Conservation (phyloP, 35 echinoderm and acorn worm genomes). For the Apostichopus californicus region DNA sequence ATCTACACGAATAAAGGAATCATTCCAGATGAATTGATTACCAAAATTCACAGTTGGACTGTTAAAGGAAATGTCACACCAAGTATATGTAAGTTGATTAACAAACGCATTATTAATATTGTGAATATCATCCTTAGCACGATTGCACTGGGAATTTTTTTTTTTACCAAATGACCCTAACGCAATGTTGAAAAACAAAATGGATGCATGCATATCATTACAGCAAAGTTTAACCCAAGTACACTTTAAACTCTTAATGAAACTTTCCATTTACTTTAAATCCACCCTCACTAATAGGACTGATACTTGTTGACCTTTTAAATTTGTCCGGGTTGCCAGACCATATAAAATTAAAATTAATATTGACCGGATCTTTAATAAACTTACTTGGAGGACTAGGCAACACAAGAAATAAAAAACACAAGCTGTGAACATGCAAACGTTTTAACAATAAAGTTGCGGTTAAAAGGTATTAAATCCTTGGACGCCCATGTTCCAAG, state of each 20-base stretch:
- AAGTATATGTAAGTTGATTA: no score
- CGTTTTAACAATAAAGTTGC: neutral
- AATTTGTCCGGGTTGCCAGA: constrained; percentile 46
- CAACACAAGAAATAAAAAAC: constrained; percentile 30
- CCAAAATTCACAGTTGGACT: no score
- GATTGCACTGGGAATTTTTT: neutral
- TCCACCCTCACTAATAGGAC: neutral
- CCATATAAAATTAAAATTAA: constrained; percentile 50
- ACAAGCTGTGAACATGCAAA: neutral
- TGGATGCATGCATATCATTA: neutral
- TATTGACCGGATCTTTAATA: constrained; percentile 7
- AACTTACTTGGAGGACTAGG: neutral
- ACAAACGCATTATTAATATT: neutral
- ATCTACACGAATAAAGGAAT: neutral
- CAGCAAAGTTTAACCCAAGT: neutral
- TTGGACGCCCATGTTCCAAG: neutral
- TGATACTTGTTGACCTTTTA: constrained; percentile 4
- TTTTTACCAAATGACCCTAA: neutral
- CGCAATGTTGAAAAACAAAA: constrained; percentile 16
- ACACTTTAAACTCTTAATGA: constrained; percentile 35
- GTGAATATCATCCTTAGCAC: neutral
- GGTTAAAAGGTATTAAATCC: neutral
- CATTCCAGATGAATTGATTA: neutral
- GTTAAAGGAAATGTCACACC: no score
- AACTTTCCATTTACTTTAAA: constrained; percentile 4